Conservation (phyloP, 2,113 vertebrate species). For the Oncorhynchus keta region DNA sequence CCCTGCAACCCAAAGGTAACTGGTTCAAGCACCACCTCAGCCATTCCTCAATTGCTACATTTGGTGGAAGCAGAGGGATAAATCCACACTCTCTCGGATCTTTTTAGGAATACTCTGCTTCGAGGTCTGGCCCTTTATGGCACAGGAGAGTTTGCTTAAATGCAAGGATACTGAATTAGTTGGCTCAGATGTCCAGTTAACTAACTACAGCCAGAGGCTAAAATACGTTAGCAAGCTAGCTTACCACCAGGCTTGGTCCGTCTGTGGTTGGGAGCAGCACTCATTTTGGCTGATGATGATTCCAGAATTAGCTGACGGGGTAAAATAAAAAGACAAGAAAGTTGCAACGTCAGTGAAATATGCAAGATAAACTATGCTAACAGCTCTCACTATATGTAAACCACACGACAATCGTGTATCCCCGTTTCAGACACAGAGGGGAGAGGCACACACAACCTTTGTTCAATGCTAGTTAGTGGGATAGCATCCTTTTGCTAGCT, state of each 20-base stretch:
- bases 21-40: too few relatives aligned
- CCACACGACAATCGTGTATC: background rate
- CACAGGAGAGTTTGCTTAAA: too few relatives aligned
- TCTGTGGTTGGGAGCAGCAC: conserved; percentile 72
- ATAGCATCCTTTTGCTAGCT: background rate
- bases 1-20: too few relatives aligned
- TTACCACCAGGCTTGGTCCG: conserved; percentile 77
- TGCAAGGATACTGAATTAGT: background rate
- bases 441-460: background rate
- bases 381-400: too few relatives aligned
- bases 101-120: too few relatives aligned
- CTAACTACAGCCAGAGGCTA: background rate
- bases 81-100: too few relatives aligned
- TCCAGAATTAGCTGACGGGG: background rate
- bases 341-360: too few relatives aligned
- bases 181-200: background rate
- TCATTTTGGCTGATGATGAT: conserved; percentile 59
- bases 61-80: too few relatives aligned
- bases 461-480: background rate
- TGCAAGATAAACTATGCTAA: too few relatives aligned
- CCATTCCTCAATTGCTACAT: too few relatives aligned
- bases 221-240: background rate
- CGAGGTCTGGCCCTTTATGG: too few relatives aligned
- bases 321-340: background rate
- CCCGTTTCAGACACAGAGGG: too few relatives aligned